phyloP scores from a whole-genome alignment of 2,797 vertebrate genomes.

The Coregonus ussuriensis region DNA sequence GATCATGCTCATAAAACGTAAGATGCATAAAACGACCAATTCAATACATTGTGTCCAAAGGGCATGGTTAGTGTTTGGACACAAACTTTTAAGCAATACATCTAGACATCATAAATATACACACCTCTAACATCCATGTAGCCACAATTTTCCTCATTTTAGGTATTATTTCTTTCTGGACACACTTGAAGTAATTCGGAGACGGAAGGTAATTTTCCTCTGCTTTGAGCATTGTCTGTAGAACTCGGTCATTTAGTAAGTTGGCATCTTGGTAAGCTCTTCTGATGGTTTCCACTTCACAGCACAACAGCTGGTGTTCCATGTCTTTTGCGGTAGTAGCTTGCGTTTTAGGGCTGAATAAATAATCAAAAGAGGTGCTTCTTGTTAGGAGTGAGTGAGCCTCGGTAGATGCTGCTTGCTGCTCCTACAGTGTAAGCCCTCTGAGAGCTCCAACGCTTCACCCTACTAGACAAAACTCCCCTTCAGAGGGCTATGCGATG shows the following conservation, averaged over 20 bases:
- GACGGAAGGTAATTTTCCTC: slow-evolving; percentile 94
- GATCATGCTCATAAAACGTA: slow-evolving; percentile 16
- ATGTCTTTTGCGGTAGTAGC: slow-evolving; percentile 68
- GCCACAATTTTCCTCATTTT: slow-evolving; percentile 98
- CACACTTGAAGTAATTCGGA: slow-evolving; percentile 97
- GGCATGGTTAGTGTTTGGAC: slow-evolving; percentile 49
- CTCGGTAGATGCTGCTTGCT: slow-evolving; percentile 78
- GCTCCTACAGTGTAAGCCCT: slow-evolving; percentile 84
- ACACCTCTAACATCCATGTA: slow-evolving; percentile 98
- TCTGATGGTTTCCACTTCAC: slow-evolving; percentile 93
- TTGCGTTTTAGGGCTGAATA: slow-evolving; percentile 34
- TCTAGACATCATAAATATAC: slow-evolving; percentile 51
- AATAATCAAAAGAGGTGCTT: slow-evolving; percentile 12
- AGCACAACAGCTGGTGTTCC: slow-evolving; percentile 98
- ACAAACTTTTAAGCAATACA: slow-evolving; percentile 8
- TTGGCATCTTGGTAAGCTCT: slow-evolving; percentile 93
- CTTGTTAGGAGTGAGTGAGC: slow-evolving; percentile 66
- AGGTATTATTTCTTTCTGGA: slow-evolving; percentile 93
- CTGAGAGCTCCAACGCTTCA: slow-evolving; percentile 83
- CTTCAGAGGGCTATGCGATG: slow-evolving; percentile 68
- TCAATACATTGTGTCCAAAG: slow-evolving; percentile 56
- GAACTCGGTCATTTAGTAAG: slow-evolving; percentile 92
- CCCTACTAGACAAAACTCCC: slow-evolving; percentile 85
- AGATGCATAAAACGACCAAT: background rate
- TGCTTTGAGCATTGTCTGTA: slow-evolving; percentile 91